A percentile compares a stretch with the other conserved stretches of the same genome.
Evolutionary conservation across 2,888 invertebrate genomes (phyloP).

Genomic region (Parascotia fuliginaria): DNA sequence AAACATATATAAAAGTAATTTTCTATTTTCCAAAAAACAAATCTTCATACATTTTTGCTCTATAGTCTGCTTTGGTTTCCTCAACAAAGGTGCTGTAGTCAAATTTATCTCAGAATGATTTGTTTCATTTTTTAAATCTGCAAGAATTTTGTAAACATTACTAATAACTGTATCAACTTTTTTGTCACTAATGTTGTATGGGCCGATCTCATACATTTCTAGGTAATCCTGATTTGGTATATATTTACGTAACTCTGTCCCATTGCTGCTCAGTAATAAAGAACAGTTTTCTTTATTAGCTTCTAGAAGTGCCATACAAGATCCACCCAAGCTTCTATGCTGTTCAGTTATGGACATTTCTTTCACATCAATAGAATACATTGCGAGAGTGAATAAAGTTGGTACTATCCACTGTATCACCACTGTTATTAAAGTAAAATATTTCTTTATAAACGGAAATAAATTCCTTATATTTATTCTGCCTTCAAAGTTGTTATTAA

Average conservation of each 20-base stretch:
- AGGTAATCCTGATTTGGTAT: constrained; percentile 57
- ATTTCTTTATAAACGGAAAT: constrained; percentile 55
- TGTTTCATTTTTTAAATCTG: constrained; percentile 57
- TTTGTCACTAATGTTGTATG: constrained; percentile 42
- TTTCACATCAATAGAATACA: constrained; percentile 71
- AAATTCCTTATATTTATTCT: constrained; percentile 33
- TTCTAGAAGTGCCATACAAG: constrained; percentile 69
- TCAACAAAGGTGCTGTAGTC: constrained; percentile 48
- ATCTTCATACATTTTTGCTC: constrained; percentile 64
- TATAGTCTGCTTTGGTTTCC: constrained; percentile 54
- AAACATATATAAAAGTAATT: constrained; percentile 71
- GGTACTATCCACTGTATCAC: constrained; percentile 73
- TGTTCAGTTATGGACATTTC: constrained; percentile 52
- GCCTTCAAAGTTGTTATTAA: constrained; percentile 40
- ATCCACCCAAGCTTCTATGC: constrained; percentile 47
- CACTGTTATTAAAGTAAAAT: constrained; percentile 66
- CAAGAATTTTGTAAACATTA: constrained; percentile 67
- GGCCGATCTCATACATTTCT: constrained; percentile 55
- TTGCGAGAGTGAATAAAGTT: constrained; percentile 62
- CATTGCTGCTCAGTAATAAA: constrained; percentile 32
- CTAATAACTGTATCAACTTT: constrained; percentile 59
- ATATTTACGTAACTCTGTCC: constrained; percentile 55
- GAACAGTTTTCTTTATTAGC: constrained; percentile 57
- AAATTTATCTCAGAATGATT: constrained; percentile 49
- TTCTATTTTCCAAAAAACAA: constrained; percentile 72